These are phyloP conservation scores for Caenorhabditis imperialis DNA, from an alignment of 2,888 invertebrate genomes.

Conservation along the genomic window DNA sequence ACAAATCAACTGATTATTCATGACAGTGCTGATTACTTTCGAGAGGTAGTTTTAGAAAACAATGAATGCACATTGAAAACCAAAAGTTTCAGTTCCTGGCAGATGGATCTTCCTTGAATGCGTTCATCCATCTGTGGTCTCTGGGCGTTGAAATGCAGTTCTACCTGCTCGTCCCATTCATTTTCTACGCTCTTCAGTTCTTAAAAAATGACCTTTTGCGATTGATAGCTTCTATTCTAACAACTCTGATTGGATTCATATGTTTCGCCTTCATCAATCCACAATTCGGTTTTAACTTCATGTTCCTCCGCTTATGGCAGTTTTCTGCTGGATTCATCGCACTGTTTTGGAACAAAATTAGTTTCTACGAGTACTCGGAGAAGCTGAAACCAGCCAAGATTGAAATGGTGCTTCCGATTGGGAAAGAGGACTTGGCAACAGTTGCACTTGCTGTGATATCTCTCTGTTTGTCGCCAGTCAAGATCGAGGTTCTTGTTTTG, in stretches of 20 bases:
- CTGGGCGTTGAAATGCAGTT: constrained; percentile 52
- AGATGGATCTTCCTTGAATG: constrained; percentile 50
- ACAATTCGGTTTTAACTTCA: constrained; percentile 55
- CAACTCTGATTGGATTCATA: constrained; percentile 16
- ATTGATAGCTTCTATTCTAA: constrained; percentile 16
- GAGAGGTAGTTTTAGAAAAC: constrained; percentile 17
- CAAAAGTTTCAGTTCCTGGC: constrained; percentile 53
- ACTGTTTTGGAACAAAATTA: constrained; percentile 28
- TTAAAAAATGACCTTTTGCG: constrained; percentile 34
- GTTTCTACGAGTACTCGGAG: constrained; percentile 40
- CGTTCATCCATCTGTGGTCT: constrained; percentile 50
- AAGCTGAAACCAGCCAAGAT: constrained; percentile 35
- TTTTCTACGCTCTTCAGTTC: constrained; percentile 33
- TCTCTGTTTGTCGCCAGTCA: constrained; percentile 21
- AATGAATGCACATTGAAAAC: not conserved
- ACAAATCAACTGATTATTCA: constrained; percentile 57
- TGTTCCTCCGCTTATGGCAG: constrained; percentile 51
- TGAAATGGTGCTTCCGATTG: constrained; percentile 12
- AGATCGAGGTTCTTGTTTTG: constrained; percentile 21
- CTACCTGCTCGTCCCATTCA: constrained; percentile 49
- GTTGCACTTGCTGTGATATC: constrained; percentile 10
- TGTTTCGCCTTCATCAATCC: constrained; percentile 33
- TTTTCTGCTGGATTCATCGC: constrained; percentile 48
- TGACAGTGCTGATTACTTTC: constrained; percentile 54
- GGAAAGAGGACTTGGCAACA: constrained; percentile 6